A percentile compares a stretch with the other conserved stretches of the same genome.
Evolutionary conservation across 2,888 invertebrate species (phyloP).

Genomic region (Leucania comma): DNA sequence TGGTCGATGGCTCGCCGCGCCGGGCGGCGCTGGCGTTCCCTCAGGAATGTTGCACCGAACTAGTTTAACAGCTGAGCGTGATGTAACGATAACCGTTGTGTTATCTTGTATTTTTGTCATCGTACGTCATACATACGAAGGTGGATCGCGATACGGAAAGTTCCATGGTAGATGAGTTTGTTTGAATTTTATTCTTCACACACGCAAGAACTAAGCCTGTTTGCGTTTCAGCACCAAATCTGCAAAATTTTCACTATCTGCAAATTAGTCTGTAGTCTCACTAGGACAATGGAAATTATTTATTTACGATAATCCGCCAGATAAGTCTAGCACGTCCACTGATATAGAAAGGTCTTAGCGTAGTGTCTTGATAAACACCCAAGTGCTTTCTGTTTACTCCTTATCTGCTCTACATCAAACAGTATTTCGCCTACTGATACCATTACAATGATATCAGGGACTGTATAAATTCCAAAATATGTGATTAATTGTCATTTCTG

Average conservation of each 20-base stretch:
- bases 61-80: conserved; percentile 84
- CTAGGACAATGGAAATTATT: conserved; percentile 15
- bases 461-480: conserved; percentile 23
- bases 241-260: neutral
- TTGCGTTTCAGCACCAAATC: neutral
- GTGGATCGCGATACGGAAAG: conserved; percentile 24
- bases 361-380: conserved; percentile 29
- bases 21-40: conserved; percentile 79
- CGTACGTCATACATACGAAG: conserved; percentile 63
- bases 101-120: conserved; percentile 74
- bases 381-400: conserved; percentile 35
- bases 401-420: conserved; percentile 43
- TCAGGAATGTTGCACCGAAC: conserved; percentile 82
- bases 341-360: conserved; percentile 31
- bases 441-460: conserved; percentile 22
- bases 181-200: neutral
- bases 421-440: conserved; percentile 36
- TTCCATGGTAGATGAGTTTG: conserved; percentile 20
- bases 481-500: conserved; percentile 40
- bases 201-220: neutral
- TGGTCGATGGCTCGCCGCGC: conserved; percentile 68
- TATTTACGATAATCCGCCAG: conserved; percentile 36
- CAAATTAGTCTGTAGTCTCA: neutral
- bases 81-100: conserved; percentile 77
- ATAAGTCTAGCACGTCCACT: conserved; percentile 34